These are phyloP conservation scores for Knipowitschia caucasica DNA, from an alignment of 2,797 vertebrate genomes.

Conservation along the genomic window DNA sequence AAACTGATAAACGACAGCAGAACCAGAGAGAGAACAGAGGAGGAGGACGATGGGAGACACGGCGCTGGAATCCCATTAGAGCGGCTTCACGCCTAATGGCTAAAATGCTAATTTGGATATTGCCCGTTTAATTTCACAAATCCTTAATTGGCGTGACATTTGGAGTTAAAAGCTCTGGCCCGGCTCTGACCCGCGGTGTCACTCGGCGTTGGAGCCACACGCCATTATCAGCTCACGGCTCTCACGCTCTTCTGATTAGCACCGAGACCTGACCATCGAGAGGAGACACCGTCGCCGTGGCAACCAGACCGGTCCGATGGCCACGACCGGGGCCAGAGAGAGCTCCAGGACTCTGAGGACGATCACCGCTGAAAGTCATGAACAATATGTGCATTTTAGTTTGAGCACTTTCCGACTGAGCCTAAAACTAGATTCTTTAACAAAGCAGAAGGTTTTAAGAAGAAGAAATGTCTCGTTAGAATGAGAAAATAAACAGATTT, in stretches of 20 bases:
- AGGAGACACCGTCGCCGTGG: slow-evolving; percentile 70
- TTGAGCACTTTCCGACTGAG: no score
- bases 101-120: slow-evolving; percentile 43
- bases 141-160: slow-evolving; percentile 60
- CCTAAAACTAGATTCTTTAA: no score
- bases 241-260: slow-evolving; percentile 66
- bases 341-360: no score
- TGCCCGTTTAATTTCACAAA: slow-evolving; percentile 46
- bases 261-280: slow-evolving; percentile 67
- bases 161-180: slow-evolving; percentile 43
- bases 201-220: slow-evolving; percentile 25
- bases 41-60: slow-evolving; percentile 10
- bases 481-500: no score
- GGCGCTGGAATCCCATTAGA: slow-evolving; percentile 45
- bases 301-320: slow-evolving; percentile 62
- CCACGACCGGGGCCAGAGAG: slow-evolving; percentile 37
- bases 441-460: no score
- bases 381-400: no score
- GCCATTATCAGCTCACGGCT: slow-evolving; percentile 39
- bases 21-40: slow-evolving; percentile 37
- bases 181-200: slow-evolving; percentile 33
- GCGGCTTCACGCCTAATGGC: slow-evolving; percentile 44
- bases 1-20: slow-evolving; percentile 59
- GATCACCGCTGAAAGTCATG: no score
- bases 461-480: no score